Conservation (phyloP, 2,113 vertebrate genomes). For the Corythoichthys haematopterus region DNA sequence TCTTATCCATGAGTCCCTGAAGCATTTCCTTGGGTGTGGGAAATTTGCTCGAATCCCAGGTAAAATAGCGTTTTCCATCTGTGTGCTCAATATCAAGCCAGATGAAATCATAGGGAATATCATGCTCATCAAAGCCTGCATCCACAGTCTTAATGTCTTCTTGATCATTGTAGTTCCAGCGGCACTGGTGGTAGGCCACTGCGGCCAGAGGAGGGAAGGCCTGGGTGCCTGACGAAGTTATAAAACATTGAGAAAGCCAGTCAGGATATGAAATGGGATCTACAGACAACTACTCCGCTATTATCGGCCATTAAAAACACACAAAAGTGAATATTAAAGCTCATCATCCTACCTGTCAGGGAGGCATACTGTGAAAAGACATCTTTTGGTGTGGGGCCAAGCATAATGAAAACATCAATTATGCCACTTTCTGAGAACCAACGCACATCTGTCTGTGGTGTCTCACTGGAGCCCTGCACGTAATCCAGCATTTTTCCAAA, state of each 20-base stretch:
- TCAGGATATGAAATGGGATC: too few species aligned
- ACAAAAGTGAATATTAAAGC: not conserved
- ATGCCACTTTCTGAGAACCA: slow-evolving; percentile 94
- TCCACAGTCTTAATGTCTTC: slow-evolving; percentile 82
- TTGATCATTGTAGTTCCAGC: slow-evolving; percentile 96
- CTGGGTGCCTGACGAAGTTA: slow-evolving; percentile 79
- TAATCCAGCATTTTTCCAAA: slow-evolving; percentile 89
- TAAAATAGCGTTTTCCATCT: slow-evolving; percentile 93
- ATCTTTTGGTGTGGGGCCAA: slow-evolving; percentile 77
- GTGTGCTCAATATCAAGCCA: slow-evolving; percentile 96
- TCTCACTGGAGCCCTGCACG: slow-evolving; percentile 84
- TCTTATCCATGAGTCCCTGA: slow-evolving; percentile 74
- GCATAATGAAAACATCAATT: slow-evolving; percentile 84
- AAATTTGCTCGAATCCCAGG: slow-evolving; percentile 89
- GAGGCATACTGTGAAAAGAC: slow-evolving; percentile 82
- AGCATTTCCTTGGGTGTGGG: slow-evolving; percentile 80
- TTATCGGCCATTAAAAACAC: not conserved
- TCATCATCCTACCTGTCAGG: slow-evolving; percentile 75
- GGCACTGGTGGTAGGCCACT: slow-evolving; percentile 89
- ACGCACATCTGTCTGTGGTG: slow-evolving; percentile 85
- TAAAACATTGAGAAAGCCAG: not conserved
- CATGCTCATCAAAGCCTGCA: slow-evolving; percentile 81
- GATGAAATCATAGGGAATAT: slow-evolving; percentile 86
- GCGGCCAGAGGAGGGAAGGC: slow-evolving; percentile 82
- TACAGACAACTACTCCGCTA: not conserved